Base-by-base conservation (phyloP, 2,888 invertebrate genomes). In the Ennomos erosarius region DNA sequence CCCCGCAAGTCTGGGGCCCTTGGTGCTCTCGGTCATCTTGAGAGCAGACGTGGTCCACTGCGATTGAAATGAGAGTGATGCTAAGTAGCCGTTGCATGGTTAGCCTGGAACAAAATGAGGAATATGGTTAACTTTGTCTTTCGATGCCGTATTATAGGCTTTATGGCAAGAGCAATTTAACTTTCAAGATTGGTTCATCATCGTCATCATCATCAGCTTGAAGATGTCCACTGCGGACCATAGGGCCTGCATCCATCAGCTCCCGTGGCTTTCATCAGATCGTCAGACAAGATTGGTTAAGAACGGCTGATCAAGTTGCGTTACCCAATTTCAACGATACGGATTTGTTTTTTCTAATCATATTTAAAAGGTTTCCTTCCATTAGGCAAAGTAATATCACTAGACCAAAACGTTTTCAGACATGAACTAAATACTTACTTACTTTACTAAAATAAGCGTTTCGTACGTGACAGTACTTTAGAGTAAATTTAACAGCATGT, bases 1-100 rank as follows among this genome's bases (percentile, higher is more conserved):
- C 96, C 1, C 96, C 96, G 75, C 97, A 97, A 43, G 84, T 80
- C 61, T 90, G 87, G 2, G 88, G 88, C 1, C 87, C 86, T 56
- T 85, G 85, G 64, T 87, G 87, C 60, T 90, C 90, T 10, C 74
- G 77, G 68, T 78, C 75, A 35, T 84, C 80, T 52, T 88, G 85
- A 4, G 85, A 74, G 65, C 68, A 75, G 11, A 81, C 82, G 57
- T 70, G 73, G 52, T 82, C 82, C 11, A 76, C 74, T 38, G 76
- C 74, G 50, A 85, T 78, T 57, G 80, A 81, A 71, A 88, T 76
- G 54, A 90, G 79, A 64, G 84, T 81, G 68, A 89, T 78, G 76
- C 79, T 78, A 34, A 89, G 71, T 11, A 90, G 70, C 40, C 75
- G 78, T 43, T 80, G 82, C 79, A 88, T 82, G 57, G 75, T 80